These are phyloP conservation scores for Masticophis lateralis DNA, from an alignment of 2,797 vertebrate genomes.

Conservation along the genomic window DNA sequence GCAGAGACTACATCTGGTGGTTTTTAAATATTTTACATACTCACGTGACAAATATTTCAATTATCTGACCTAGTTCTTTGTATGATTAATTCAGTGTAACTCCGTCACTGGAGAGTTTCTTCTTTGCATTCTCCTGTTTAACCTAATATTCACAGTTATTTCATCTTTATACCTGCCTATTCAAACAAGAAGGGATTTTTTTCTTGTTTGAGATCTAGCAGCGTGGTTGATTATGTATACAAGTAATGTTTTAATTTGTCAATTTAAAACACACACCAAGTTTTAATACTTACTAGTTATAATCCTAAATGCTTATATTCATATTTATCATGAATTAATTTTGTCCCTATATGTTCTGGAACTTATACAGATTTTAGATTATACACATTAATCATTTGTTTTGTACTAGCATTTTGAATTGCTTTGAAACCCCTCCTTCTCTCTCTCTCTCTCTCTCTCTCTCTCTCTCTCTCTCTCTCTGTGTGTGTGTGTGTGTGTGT, in stretches of 20 bases:
- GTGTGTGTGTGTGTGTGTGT: neutral
- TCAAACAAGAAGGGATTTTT: neutral
- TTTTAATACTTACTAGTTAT: neutral
- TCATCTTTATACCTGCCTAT: neutral
- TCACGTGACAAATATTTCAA: slow-evolving; percentile 23
- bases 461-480: too few species aligned
- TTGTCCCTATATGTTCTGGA: neutral
- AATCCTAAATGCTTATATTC: neutral
- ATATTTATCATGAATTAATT: neutral
- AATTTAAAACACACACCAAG: slow-evolving; percentile 3
- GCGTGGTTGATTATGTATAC: neutral
- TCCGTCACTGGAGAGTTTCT: neutral
- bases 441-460: too few species aligned
- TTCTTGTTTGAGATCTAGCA: fast-evolving
- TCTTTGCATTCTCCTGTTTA: neutral
- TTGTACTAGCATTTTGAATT: neutral
- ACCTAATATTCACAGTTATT: neutral
- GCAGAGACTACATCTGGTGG: neutral
- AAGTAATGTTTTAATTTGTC: slow-evolving; percentile 14
- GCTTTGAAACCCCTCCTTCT: neutral
- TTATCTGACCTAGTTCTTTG: slow-evolving; percentile 2
- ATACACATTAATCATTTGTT: slow-evolving; percentile 18
- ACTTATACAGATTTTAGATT: neutral
- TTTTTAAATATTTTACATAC: slow-evolving; percentile 4
- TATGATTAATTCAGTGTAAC: slow-evolving; percentile 5